Evolutionary conservation across 2,113 vertebrate species (phyloP), one percentile per base, ranked within the genome.

Genomic region (Paratilapia polleni): DNA sequence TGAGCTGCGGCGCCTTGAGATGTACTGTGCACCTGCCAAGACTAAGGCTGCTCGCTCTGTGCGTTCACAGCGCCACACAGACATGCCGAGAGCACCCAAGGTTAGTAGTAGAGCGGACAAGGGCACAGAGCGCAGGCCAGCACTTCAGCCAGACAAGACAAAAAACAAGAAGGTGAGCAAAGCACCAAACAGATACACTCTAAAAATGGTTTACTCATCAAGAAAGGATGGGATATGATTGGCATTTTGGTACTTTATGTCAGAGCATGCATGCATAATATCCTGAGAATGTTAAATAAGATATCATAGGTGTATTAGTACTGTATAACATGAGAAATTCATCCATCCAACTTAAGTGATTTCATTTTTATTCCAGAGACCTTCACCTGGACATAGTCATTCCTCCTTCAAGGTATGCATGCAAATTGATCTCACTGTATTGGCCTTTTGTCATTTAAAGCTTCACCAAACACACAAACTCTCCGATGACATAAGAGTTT

Each of bases 11-110:
- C 96, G 98, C 90, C 95, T 99, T 91, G 98, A 99, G 96, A 99
- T 99, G 98, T 99, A 99, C 91, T 99, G 98, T 15, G 98, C 98
- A 5, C 98, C 98, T 6, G 96, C 97, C 89, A 99, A 99, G 91
- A 95, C 97, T 68, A 98, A 99, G 92, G 90, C 97, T 0, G 96
- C 97, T 57, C 97, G 98, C 52, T 98, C 98, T 7, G 95, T 98
- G 93, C 97, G 98, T 43, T 96, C 97, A 63, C 98, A 99, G 91
- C 97, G 97, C 94, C 98, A 99, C 95, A 98, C 98, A 41, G 98
- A 99, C 90, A 92, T 97, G 94, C 97, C 97, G 82, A 97, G 98
- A 95, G 95, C 97, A 85, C 95, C 97, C 61, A 99, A 98, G 97
- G 97, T 98, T 96, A 94, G 93, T 89, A 89, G 93, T 77, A 92